A percentile compares a stretch with the other conserved stretches of the same genome.
phyloP scores from a whole-genome alignment of 2,888 invertebrate species.

The Camponotus fellah region DNA sequence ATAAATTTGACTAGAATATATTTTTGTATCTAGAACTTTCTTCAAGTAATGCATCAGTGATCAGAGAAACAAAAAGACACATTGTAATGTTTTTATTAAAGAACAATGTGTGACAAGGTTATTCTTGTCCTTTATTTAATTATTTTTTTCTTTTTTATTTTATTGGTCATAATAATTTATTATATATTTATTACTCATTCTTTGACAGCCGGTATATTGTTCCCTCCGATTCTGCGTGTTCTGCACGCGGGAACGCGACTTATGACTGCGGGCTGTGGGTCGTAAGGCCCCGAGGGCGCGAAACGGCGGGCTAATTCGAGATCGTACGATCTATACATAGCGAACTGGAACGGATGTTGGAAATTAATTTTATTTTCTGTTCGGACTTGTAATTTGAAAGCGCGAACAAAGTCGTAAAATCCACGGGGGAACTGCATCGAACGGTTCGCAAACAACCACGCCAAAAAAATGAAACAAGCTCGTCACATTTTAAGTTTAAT shows the following conservation, averaged over 20 bases:
- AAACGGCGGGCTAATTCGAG: constrained; percentile 76
- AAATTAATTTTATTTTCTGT: constrained; percentile 42
- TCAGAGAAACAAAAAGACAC: too few relatives aligned
- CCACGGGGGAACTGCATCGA: background rate
- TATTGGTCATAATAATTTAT: background rate
- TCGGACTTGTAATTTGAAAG: background rate
- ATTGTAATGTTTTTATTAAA: too few relatives aligned
- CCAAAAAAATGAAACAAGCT: background rate
- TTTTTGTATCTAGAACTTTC: background rate
- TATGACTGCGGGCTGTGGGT: constrained; percentile 71
- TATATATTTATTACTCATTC: background rate
- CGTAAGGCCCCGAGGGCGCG: constrained; percentile 61
- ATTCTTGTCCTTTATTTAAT: background rate
- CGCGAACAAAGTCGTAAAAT: background rate
- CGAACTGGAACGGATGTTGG: constrained; percentile 18
- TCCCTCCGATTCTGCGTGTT: constrained; percentile 35
- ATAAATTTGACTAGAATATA: background rate
- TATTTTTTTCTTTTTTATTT: constrained; percentile 20
- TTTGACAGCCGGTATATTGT: background rate
- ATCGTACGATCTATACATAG: constrained; percentile 57
- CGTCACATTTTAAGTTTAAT: background rate
- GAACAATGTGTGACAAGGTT: too few relatives aligned
- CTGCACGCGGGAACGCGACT: constrained; percentile 21
- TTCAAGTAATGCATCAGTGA: too few relatives aligned
- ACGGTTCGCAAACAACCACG: background rate